Evolutionary conservation across 53 echinoderm and acorn worm genomes (phyloP).

Genomic region (Henricia sp.): DNA sequence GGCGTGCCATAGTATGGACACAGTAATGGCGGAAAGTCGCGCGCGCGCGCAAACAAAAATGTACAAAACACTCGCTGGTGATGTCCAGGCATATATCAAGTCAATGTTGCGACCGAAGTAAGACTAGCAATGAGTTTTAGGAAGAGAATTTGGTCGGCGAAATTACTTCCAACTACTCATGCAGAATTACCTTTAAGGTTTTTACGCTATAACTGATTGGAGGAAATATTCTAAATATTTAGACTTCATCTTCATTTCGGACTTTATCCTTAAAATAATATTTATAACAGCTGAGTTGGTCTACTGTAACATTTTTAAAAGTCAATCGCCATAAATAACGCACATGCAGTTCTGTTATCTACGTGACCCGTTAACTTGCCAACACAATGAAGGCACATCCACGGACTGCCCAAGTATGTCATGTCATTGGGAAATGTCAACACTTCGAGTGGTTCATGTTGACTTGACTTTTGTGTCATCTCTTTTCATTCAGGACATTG

Average conservation of each 20-base stretch:
- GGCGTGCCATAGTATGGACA: too few species aligned
- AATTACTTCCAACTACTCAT: too few species aligned
- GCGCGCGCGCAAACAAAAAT: too few species aligned
- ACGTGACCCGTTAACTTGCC: conserved; percentile 9
- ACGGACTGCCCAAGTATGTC: not conserved
- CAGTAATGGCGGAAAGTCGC: too few species aligned
- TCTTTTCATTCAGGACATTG: not conserved
- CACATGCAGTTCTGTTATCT: not conserved
- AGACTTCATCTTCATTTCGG: not conserved
- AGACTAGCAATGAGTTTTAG: too few species aligned
- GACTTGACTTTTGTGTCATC: not conserved
- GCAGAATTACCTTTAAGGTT: too few species aligned
- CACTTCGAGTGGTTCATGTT: not conserved
- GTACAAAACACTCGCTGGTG: too few species aligned
- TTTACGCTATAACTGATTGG: too few species aligned
- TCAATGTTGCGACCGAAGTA: not conserved
- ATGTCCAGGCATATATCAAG: too few species aligned
- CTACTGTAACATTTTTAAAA: not conserved
- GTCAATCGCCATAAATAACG: conserved; percentile 1
- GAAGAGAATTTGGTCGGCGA: not conserved
- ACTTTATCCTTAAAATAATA: not conserved
- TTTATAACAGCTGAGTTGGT: not conserved
- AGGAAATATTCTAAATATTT: not conserved
- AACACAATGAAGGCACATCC: not conserved
- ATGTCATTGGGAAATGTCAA: not conserved